These are phyloP conservation scores for Chamaea fasciata DNA, from an alignment of 2,113 vertebrate species.

Conservation along the genomic window DNA sequence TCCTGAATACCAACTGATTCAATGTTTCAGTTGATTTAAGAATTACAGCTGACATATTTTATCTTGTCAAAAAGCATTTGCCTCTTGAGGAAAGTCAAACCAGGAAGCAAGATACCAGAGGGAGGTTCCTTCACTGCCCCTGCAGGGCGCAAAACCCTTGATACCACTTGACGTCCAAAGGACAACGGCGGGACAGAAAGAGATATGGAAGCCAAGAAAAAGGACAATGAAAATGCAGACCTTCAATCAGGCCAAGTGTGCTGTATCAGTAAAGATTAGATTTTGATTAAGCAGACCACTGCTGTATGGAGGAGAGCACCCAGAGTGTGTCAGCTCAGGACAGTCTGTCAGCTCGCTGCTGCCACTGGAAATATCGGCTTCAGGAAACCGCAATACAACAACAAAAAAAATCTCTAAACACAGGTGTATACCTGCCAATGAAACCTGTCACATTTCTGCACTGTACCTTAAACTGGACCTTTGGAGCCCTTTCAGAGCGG, in stretches of 20 bases:
- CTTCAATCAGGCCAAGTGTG: not conserved
- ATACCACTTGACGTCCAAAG: not conserved
- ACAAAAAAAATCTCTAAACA: not conserved
- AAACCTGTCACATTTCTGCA: not conserved
- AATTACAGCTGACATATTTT: not conserved
- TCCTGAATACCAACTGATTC: not conserved
- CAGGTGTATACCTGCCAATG: not conserved
- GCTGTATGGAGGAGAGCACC: not conserved
- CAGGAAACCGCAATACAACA: not conserved
- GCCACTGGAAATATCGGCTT: not conserved
- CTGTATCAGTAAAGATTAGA: not conserved
- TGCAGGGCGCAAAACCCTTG: not conserved
- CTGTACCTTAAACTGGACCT: not conserved
- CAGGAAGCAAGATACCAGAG: not conserved
- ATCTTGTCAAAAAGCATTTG: not conserved
- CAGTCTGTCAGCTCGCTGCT: not conserved
- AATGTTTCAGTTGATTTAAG: not conserved
- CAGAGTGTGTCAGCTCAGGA: not conserved
- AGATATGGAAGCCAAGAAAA: not conserved
- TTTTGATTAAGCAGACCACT: not conserved
- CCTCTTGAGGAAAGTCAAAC: not conserved
- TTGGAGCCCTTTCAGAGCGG: not conserved
- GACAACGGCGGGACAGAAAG: not conserved
- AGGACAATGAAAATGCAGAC: not conserved
- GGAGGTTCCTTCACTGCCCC: not conserved